Evolutionary conservation across 2,797 vertebrate species (phyloP).

Genomic region (Cercopithecus hamlyni): DNA sequence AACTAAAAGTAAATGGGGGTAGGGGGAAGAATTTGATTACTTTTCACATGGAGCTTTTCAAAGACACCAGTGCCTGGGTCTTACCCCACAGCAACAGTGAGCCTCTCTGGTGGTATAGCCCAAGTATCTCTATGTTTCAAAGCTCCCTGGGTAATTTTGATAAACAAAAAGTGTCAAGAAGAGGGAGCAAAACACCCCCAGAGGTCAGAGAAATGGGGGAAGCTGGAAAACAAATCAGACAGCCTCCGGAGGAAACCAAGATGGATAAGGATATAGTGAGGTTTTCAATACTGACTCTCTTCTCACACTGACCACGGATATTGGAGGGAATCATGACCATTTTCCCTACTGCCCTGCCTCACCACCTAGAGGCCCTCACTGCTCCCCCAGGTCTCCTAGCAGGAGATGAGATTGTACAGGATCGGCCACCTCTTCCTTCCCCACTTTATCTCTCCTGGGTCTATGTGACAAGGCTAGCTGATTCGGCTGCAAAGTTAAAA

Average conservation of each 20-base stretch:
- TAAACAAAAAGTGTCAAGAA: background rate
- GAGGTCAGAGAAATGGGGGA: background rate
- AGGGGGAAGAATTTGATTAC: background rate
- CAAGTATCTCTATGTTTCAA: background rate
- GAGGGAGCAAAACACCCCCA: background rate
- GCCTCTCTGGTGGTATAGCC: background rate
- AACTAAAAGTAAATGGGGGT: background rate
- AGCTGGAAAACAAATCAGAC: background rate
- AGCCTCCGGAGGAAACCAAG: background rate
- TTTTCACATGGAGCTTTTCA: background rate
- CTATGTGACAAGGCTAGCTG: background rate
- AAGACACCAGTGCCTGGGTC: background rate
- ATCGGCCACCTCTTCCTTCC: fast-evolving
- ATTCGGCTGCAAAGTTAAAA: background rate
- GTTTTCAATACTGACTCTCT: no score
- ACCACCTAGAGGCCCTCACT: fast-evolving
- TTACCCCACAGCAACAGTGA: background rate
- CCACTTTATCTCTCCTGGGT: background rate
- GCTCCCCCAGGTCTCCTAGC: background rate
- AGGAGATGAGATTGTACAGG: background rate
- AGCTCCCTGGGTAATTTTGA: background rate
- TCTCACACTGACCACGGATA: fast-evolving
- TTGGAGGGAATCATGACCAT: fast-evolving
- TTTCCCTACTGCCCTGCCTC: background rate
- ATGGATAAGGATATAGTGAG: background rate